phyloP scores from a whole-genome alignment of 2,797 vertebrate species.

The Neomorphus geoffroyi region DNA sequence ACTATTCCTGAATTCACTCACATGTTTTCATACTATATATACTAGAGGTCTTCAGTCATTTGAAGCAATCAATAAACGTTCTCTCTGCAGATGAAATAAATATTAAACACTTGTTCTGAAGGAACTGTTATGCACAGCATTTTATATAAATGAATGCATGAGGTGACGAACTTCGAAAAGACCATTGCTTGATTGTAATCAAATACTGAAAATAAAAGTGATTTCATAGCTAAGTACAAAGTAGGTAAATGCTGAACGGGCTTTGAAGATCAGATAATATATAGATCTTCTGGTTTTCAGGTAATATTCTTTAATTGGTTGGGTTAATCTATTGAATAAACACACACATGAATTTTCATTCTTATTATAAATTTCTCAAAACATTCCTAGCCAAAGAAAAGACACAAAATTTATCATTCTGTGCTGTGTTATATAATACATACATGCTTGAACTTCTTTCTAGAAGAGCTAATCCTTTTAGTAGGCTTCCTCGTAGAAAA shows the following conservation, averaged over 20 bases:
- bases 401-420: constrained; percentile 32
- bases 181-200: not conserved
- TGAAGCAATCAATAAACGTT: not conserved
- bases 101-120: not conserved
- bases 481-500: not conserved
- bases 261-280: not conserved
- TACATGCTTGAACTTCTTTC: not conserved
- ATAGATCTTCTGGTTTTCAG: not conserved
- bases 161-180: not conserved
- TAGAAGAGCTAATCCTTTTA: not conserved
- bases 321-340: not conserved
- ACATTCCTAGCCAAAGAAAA: constrained; percentile 12
- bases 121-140: not conserved
- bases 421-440: not conserved
- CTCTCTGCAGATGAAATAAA: not conserved
- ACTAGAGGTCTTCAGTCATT: not conserved
- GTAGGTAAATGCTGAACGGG: not conserved
- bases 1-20: not conserved
- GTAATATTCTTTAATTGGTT: not conserved
- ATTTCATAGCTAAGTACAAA: not conserved
- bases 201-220: not conserved
- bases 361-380: constrained; percentile 10
- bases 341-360: not conserved
- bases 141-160: not conserved
- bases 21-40: not conserved